Base-by-base conservation (phyloP, 2,888 invertebrate species). In the Nasonia oneida region DNA sequence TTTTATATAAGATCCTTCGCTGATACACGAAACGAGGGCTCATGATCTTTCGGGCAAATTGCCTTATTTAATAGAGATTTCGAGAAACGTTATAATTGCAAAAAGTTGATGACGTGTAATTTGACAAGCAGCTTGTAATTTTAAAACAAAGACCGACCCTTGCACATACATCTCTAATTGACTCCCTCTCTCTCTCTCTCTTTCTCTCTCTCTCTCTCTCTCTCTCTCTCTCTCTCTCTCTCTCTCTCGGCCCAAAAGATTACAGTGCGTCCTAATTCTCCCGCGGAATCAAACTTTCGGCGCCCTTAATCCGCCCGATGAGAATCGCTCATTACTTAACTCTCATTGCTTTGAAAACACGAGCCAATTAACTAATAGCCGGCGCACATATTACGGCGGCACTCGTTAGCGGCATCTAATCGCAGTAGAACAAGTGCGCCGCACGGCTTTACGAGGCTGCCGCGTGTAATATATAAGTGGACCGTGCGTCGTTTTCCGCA, bases 401-500 rank as follows among this genome's bases (percentile, higher is more conserved):
- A 71, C 81, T 85, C 77, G 81, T 85, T 85, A 82, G 57, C 18
- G 6, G 81, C 57, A 15, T 74, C 53, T 81, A 85, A 85, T 85
- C 85, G 53, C 81, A 74, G 3, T 5, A 37, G 37, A 37, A 64
- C 79, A 29, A 73, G 85, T 57, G 77, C n/a, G 73, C n/a, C 77
- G 50, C 47, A 77, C n/a, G 61, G 64, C 61, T 81, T 85, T 77
- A 82, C 74, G 78, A 85, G 15, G 42, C n/a, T 6, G 33, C 18
- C 3, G 53, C 33, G 33, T 37, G 29, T 70, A 37, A 15, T 37
- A 39, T 71, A 61, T 61, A 61, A 61, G 57, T 61, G 53, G 57
- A 57, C 18, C 12, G 23, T 47, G 15, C 61, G 10, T 23, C 61
- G 53, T 33, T 50, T 74, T 37, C 50, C 75, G 10, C 8, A 47